Evolutionary conservation across 2,797 vertebrate species (phyloP).

Genomic region (Siniperca scherzeri): DNA sequence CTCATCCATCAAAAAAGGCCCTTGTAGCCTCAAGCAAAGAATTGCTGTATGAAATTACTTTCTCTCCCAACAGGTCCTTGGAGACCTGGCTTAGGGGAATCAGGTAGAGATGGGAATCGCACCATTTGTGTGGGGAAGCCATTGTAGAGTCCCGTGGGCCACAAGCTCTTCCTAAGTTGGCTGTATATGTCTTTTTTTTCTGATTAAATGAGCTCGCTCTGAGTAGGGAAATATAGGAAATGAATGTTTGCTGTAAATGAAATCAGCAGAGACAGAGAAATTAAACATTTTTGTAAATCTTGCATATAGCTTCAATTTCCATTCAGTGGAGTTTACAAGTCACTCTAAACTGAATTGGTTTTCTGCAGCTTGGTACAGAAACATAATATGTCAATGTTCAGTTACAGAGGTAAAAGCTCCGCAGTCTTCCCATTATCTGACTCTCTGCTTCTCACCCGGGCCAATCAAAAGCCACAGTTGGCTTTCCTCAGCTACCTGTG

Average conservation of each 20-base stretch:
- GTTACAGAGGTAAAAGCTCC: conserved; percentile 43
- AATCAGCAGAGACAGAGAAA: conserved; percentile 26
- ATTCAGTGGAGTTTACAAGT: conserved; percentile 31
- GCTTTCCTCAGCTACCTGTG: conserved; percentile 44
- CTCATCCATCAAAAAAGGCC: conserved; percentile 70
- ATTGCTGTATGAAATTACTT: conserved; percentile 85
- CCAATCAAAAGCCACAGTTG: conserved; percentile 53
- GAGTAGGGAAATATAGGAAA: conserved; percentile 21
- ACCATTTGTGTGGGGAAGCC: conserved; percentile 53
- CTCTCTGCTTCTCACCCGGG: conserved; percentile 25
- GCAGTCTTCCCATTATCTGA: conserved; percentile 44
- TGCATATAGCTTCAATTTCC: not conserved
- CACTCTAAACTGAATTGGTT: not conserved
- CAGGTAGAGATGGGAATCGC: conserved; percentile 55
- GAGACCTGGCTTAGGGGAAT: conserved; percentile 68
- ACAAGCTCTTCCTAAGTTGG: conserved; percentile 35
- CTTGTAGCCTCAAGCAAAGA: conserved; percentile 76
- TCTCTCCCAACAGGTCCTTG: conserved; percentile 68
- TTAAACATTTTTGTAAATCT: conserved; percentile 22
- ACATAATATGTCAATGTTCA: conserved; percentile 47
- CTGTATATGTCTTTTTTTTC: conserved; percentile 15
- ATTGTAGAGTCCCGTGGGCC: conserved; percentile 53
- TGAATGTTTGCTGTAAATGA: not conserved
- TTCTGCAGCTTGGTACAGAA: not conserved
- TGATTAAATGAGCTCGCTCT: conserved; percentile 54